Evolutionary conservation across 2,888 invertebrate species (phyloP), one percentile per base, ranked within the genome.

Genomic region (Drosophila suboccidentalis): DNA sequence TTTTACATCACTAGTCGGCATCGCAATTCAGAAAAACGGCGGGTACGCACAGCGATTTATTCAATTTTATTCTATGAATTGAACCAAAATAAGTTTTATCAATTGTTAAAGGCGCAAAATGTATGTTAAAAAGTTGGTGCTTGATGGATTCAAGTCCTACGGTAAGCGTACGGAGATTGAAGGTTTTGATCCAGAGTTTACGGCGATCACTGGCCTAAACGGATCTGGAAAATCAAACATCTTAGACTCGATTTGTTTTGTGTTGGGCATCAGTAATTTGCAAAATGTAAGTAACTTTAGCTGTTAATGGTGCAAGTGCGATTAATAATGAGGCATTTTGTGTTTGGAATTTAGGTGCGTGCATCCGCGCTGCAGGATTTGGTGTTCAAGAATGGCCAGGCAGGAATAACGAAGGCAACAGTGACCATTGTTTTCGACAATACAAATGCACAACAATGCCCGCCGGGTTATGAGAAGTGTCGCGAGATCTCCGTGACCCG

Each of bases 111-210:
- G 10, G 9, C 10, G 1, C 1, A 53, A 77, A 64, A 99, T 99
- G 99, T 95, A 96, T 92, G 96, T 99, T 51, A 99, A 98, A 92
- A 96, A 96, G 1, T 96, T 99, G 83, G 95, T 97, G 38, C 93
- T 99, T 53, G 99, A 99, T 91, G 99, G 99, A 49, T 99, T 99
- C 92, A 99, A 99, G 93, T 99, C 99, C 0, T 99, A 99, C 90
- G 98, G 98, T 0, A 96, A 96, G 81, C 94, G 97, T 79, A 98
- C 98, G 0, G 98, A 98, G 93, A 95, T 99, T 55, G 95, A 95
- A 75, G 97, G 97, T 2, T 99, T 99, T 91, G 99, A 99, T 93
- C 95, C 95, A 0, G 95, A 97, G 92, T 99, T 99, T 92, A 99
- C 99, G 90, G 99, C 99, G 4, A 99, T 99, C 60, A 99, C 99